A percentile compares a stretch with the other conserved stretches of the same genome.
These are phyloP conservation scores for Pyralis farinalis DNA, from an alignment of 2,888 invertebrate genomes.

Conservation along the genomic window DNA sequence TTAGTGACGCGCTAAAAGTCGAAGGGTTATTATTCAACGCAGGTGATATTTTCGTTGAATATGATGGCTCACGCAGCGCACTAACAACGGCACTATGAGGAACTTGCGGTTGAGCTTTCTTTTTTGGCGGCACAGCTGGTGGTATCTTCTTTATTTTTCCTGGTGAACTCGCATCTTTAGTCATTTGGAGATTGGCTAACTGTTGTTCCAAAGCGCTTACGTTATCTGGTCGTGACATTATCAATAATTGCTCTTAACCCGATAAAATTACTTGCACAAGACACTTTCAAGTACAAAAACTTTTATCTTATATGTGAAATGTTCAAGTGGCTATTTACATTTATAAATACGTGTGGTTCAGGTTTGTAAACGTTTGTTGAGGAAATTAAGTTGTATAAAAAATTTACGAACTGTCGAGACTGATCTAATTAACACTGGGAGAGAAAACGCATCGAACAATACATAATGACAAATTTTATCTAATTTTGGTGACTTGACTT, in stretches of 20 bases:
- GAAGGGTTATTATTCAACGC: constrained; percentile 63
- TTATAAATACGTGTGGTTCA: no score
- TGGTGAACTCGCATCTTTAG: constrained; percentile 59
- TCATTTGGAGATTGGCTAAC: constrained; percentile 84
- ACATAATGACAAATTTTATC: no score
- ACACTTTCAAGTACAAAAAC: no score
- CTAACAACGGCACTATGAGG: constrained; percentile 88
- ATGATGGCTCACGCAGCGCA: constrained; percentile 86
- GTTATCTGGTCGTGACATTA: constrained; percentile 67
- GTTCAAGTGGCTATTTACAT: no score
- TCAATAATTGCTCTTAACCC: constrained; percentile 22
- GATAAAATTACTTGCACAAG: no score
- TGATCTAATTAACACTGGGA: no score
- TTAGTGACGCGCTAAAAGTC: constrained; percentile 38
- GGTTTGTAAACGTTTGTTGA: no score
- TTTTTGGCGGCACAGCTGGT: constrained; percentile 91
- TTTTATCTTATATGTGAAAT: no score
- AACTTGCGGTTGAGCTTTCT: constrained; percentile 85
- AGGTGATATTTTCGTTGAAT: constrained; percentile 80
- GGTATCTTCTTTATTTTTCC: constrained; percentile 82
- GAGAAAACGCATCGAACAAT: no score
- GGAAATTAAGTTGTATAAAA: no score
- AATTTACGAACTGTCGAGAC: no score
- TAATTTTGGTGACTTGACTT: no score
- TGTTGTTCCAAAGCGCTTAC: constrained; percentile 86